Evolutionary conservation across 2,797 vertebrate species (phyloP).

Genomic region (Microctenopoma stevenorrisi): DNA sequence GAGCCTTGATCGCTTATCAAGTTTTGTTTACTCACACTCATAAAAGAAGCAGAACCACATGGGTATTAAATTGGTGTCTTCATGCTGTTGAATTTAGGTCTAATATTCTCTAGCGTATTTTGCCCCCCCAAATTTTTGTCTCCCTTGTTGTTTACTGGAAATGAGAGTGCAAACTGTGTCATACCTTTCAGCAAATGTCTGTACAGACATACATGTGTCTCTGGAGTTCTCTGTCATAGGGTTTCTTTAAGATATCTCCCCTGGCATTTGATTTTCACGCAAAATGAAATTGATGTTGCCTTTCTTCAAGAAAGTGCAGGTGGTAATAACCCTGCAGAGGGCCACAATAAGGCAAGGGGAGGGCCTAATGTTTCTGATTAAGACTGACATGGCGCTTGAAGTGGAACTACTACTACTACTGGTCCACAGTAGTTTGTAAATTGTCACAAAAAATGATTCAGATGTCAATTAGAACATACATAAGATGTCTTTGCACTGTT

Average conservation of each 20-base stretch:
- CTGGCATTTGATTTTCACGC: constrained; percentile 72
- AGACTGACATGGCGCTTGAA: constrained; percentile 15
- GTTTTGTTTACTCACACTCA: constrained; percentile 17
- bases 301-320: constrained; percentile 55
- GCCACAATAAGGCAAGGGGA: constrained; percentile 39
- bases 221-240: constrained; percentile 63
- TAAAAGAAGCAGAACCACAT: constrained; percentile 21
- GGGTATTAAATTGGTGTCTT: constrained; percentile 22
- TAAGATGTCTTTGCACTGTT: no score
- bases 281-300: constrained; percentile 61
- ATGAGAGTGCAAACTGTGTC: constrained; percentile 56
- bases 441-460: constrained; percentile 1
- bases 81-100: constrained; percentile 33
- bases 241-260: constrained; percentile 46
- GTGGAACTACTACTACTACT: constrained; percentile 7
- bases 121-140: not conserved
- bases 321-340: constrained; percentile 47
- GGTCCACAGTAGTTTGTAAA: constrained; percentile 9
- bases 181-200: constrained; percentile 60
- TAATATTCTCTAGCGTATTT: constrained; percentile 31
- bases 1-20: not conserved
- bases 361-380: constrained; percentile 49
- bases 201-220: constrained; percentile 56
- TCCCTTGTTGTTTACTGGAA: constrained; percentile 65
- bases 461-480: not conserved